phyloP scores from a whole-genome alignment of 2,113 vertebrate genomes.

The Acrocephalus kingi region DNA sequence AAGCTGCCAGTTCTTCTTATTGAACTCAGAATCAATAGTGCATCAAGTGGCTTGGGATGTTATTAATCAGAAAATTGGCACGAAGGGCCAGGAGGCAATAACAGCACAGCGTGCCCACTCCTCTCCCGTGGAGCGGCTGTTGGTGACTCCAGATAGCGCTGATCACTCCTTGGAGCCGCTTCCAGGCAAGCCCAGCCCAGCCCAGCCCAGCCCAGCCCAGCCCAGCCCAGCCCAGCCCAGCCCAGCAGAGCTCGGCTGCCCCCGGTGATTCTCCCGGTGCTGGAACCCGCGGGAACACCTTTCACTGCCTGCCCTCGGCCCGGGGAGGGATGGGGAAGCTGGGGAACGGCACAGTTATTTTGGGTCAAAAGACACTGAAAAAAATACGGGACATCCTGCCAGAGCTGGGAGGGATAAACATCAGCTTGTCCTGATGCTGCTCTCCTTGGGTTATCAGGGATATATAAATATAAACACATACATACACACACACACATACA shows the following conservation, averaged over 20 bases:
- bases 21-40: constrained; percentile 59
- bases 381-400: fast-evolving
- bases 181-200: background rate
- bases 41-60: constrained; percentile 61
- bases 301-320: background rate
- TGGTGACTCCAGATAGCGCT: background rate
- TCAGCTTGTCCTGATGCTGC: background rate
- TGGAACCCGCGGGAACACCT: background rate
- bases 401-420: fast-evolving
- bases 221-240: background rate
- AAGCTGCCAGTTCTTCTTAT: constrained; percentile 26
- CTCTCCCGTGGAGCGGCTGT: background rate
- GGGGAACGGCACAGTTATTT: fast-evolving
- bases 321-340: background rate
- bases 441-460: background rate
- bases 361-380: background rate
- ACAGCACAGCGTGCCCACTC: background rate
- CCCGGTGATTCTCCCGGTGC: fast-evolving
- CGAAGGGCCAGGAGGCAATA: background rate
- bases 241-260: background rate
- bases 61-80: constrained; percentile 61
- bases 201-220: too few relatives aligned
- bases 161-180: background rate
- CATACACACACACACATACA: too few relatives aligned
- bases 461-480: too few relatives aligned